Base-by-base conservation (phyloP, 2,113 vertebrate species). In the Syngnathus scovelli region DNA sequence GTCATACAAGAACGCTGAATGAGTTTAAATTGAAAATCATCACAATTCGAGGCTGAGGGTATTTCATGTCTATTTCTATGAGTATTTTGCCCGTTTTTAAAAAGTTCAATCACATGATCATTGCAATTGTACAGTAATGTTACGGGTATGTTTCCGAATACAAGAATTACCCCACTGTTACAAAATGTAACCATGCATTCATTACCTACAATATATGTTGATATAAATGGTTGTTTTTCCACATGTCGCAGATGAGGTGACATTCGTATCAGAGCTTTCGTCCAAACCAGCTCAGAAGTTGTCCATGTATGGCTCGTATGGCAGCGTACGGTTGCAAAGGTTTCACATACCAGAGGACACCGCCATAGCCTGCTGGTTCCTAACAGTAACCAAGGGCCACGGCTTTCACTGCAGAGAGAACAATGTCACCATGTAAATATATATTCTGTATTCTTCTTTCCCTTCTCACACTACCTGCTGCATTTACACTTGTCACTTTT, bases 261-360 rank as follows among this genome's bases (percentile, higher is more conserved):
- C 90, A 0, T 94, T 94, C 4, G 87, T 93, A 0, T 92, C 93
- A 0, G 94, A 95, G 82, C 92, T 94, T 68, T 95, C 93, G 65
- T 93, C 95, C 0, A 95, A 94, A 88, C 88, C 90, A 0, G 92
- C 94, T 0, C 96, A 98, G 90, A 94, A 90, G 77, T 77, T 99
- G 74, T 93, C 94, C 36, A 93, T 91, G 83, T 99, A 96, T 75
- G 91, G 88, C 68, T 98, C 95, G 94, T 98, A 93, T 0, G 95
- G 94, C 21, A 97, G 90, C 0, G 90, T 90, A 62, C 91, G 94
- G 58, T 90, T 99, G 71, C 94, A 96, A 89, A 92, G 84, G 77
- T 99, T 99, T 87, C 89, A 48, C 0, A 92, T 99, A 27, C 96
- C 96, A 0, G 89, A 95, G 6, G 94, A 95, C 59, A 90, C 94